Base-by-base conservation (phyloP, 2,888 invertebrate species). In the Elegia similella region DNA sequence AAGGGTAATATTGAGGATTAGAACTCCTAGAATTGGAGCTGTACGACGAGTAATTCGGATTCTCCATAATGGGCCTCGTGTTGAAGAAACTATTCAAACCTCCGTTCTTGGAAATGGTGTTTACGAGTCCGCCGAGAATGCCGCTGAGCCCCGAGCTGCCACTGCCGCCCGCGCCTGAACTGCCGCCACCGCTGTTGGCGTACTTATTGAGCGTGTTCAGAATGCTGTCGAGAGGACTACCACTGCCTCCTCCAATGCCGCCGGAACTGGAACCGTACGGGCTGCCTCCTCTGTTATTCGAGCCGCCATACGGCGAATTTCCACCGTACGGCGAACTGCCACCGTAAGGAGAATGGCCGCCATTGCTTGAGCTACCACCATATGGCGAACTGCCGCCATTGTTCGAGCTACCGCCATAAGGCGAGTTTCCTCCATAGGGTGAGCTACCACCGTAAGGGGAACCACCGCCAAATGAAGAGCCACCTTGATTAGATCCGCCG, bases 11-110 rank as follows among this genome's bases (percentile, higher is more conserved):
- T 73, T 82, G 83, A 23, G 77, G 57, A 68, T 90, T 88, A 83
- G 86, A 75, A 76, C 81, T 86, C 75, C 78, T 82, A 43, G 85
- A 78, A 73, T 84, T 85, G 1, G 84, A 78, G 66, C 77, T 77
- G 58, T 85, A 78, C 13, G 88, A 84, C 3, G 85, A 75, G 66
- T 90, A 86, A 68, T 83, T 86, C 15, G 91, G 92, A 63, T 91
- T 92, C 69, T 87, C 86, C 77, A 82, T 78, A 23, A 92, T 84
- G 0, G 92, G 92, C 58, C 92, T 76, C 43, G 92, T 90, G 72
- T 91, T 88, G 61, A 86, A 79, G 1, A 86, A 64, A 62, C 75
- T 78, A 69, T 69, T 80, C 47, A 86, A 65, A 57, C 80, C 78
- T 59, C 78, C 88, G 63, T 68, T 82, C 66, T 88, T 90, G 52